A percentile compares a stretch with the other conserved stretches of the same genome.
Evolutionary conservation across 2,888 invertebrate genomes (phyloP).

Genomic region (Hypselothyrea guttata): DNA sequence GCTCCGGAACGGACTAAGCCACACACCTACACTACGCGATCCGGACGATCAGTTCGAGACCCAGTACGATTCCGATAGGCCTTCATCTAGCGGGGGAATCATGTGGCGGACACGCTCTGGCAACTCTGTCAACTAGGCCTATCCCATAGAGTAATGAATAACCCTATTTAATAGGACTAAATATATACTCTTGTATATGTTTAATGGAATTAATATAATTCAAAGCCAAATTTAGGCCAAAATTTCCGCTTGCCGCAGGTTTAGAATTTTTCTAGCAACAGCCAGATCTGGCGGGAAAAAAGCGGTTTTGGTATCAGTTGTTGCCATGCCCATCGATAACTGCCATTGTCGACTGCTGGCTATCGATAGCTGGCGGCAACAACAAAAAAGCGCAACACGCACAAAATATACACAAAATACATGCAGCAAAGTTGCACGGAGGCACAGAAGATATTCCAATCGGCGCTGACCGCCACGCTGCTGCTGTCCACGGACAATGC

Average conservation of each 20-base stretch:
- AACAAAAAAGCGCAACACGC: slow-evolving; percentile 44
- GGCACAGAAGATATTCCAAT: slow-evolving; percentile 77
- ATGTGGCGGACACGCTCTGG: too few species aligned
- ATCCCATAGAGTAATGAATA: too few species aligned
- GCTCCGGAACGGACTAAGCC: background rate
- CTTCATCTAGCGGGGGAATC: background rate
- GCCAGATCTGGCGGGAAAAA: too few species aligned
- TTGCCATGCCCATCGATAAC: slow-evolving; percentile 25
- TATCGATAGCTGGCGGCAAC: slow-evolving; percentile 35
- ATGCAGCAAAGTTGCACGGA: slow-evolving; percentile 48
- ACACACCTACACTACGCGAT: too few species aligned
- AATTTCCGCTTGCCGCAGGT: too few species aligned
- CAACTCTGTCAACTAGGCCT: too few species aligned
- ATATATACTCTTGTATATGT: too few species aligned
- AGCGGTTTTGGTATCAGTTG: too few species aligned
- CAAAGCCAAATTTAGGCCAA: too few species aligned
- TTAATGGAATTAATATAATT: too few species aligned
- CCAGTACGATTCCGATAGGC: background rate
- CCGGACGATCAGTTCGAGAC: background rate
- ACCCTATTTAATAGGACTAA: too few species aligned
- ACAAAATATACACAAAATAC: slow-evolving; percentile 48
- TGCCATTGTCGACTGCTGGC: background rate
- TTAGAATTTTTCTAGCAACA: too few species aligned
- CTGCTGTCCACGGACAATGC: slow-evolving; percentile 42
- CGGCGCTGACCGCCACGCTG: slow-evolving; percentile 42